Evolutionary conservation across 92 coral and sea anemone species (phyloP).

Genomic region (Heliopora coerulea): DNA sequence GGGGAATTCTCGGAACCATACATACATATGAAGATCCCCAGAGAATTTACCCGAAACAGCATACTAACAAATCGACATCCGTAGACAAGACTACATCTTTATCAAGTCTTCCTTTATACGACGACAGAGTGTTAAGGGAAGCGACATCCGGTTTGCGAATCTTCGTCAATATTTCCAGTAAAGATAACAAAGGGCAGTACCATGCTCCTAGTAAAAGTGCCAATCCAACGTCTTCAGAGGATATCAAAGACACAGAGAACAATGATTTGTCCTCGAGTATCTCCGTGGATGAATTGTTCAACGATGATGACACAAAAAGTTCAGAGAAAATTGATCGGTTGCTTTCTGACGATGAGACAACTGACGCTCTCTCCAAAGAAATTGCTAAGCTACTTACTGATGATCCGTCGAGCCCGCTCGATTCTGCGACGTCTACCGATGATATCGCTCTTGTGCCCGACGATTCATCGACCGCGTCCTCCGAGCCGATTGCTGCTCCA

Average conservation of each 20-base stretch:
- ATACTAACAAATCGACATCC: background rate
- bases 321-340: constrained; percentile 23
- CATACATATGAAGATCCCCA: constrained; percentile 22
- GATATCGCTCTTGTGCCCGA: constrained; percentile 24
- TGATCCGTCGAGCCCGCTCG: constrained; percentile 5
- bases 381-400: constrained; percentile 21
- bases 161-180: constrained; percentile 9
- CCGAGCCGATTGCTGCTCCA: background rate
- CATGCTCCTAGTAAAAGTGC: background rate
- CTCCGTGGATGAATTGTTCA: constrained; percentile 12
- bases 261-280: background rate
- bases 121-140: constrained; percentile 23
- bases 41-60: background rate
- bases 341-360: constrained; percentile 24
- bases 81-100: background rate
- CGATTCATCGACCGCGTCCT: constrained; percentile 1
- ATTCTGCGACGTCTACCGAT: constrained; percentile 1
- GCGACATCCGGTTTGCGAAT: constrained; percentile 24
- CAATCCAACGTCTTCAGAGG: background rate
- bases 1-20: constrained; percentile 20
- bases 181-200: background rate
- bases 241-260: background rate
- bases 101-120: constrained; percentile 31
- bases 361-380: constrained; percentile 25
- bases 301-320: constrained; percentile 12